These are phyloP conservation scores for Hanleya hanleyi DNA, from an alignment of 2,888 invertebrate genomes.

Conservation along the genomic window DNA sequence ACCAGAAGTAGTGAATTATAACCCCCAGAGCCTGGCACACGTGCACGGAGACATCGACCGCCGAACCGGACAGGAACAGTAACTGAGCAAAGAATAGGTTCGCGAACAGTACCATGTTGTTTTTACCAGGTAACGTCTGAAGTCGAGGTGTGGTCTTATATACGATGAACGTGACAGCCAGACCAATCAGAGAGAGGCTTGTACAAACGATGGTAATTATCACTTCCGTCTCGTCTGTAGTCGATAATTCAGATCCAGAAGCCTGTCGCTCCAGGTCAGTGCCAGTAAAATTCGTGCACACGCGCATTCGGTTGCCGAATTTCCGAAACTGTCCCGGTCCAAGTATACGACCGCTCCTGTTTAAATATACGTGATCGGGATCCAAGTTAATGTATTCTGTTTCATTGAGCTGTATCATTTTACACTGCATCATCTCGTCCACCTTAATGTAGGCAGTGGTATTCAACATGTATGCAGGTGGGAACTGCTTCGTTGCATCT, in stretches of 20 bases:
- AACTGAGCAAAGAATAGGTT: conserved; percentile 7
- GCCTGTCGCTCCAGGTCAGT: not conserved
- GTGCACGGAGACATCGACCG: not conserved
- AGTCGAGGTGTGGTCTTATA: not conserved
- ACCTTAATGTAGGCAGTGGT: not conserved
- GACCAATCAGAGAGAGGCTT: not conserved
- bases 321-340: not conserved
- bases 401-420: not conserved
- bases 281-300: not conserved
- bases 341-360: not conserved
- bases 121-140: not conserved
- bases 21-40: not conserved
- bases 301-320: not conserved
- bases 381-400: not conserved
- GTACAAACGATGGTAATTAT: not conserved
- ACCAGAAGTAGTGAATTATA: conserved; percentile 10
- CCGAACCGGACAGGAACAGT: not conserved
- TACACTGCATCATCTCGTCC: not conserved
- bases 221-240: not conserved
- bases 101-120: not conserved
- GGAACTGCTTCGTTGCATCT: no score
- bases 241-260: not conserved
- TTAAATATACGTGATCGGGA: not conserved
- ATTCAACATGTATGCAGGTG: not conserved
- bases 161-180: not conserved